phyloP scores from a whole-genome alignment of 2,888 invertebrate genomes.

The Platycheirus rosarum region DNA sequence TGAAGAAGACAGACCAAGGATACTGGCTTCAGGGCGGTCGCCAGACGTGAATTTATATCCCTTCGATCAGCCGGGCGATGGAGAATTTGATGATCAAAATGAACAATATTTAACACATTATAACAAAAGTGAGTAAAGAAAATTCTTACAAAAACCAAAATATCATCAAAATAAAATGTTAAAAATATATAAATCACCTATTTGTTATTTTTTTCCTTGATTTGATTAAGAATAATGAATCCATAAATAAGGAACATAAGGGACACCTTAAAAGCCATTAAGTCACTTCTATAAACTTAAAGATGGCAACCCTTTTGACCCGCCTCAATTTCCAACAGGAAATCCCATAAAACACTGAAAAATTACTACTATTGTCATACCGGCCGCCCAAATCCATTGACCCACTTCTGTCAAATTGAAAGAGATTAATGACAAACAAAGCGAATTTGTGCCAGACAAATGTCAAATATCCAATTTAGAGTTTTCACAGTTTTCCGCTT shows the following conservation, averaged over 20 bases:
- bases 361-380: constrained; percentile 24
- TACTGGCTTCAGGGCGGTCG: constrained; percentile 82
- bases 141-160: too few species aligned
- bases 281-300: neutral
- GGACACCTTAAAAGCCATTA: too few species aligned
- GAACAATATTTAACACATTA: constrained; percentile 80
- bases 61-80: constrained; percentile 80
- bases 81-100: constrained; percentile 79
- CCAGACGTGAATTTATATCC: constrained; percentile 81
- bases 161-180: too few species aligned
- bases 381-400: constrained; percentile 23
- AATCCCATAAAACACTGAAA: constrained; percentile 19
- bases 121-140: constrained; percentile 78
- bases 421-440: constrained; percentile 49
- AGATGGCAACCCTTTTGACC: neutral
- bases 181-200: too few species aligned
- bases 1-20: constrained; percentile 82
- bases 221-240: too few species aligned
- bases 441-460: constrained; percentile 47
- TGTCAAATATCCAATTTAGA: constrained; percentile 39
- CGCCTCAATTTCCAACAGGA: neutral
- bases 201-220: too few species aligned
- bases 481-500: constrained; percentile 47
- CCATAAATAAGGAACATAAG: too few species aligned
- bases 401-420: constrained; percentile 45